Base-by-base conservation (phyloP, 2,113 vertebrate genomes). In the Boleophthalmus pectinirostris region DNA sequence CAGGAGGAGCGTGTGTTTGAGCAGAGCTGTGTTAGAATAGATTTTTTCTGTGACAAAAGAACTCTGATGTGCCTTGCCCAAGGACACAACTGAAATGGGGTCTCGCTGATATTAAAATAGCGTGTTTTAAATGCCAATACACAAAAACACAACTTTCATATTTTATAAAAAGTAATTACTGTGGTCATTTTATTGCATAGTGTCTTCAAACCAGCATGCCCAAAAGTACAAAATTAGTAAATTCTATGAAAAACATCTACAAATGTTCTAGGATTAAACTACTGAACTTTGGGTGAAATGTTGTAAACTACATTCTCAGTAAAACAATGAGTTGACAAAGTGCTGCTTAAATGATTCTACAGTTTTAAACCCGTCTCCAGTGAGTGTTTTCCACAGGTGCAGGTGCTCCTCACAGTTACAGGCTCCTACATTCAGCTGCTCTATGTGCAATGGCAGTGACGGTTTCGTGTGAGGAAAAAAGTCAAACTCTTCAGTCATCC, bases 151-250 rank as follows among this genome's bases (percentile, higher is more conserved):
- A 64, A 38, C 8, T 43, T 64, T 38, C 33, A 21, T 21, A 5
- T 65, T 71, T 72, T 57, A 70, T 45, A 49, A 73, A 73, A 54
- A 76, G 61, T 21, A 12, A 78, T 78, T 54, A 64, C 20, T 53
- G 1, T 12, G 16, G 10, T 64, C 23, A 33, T 78, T 66, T 46
- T 35, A 75, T 84, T 88, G 76, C 87, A 87, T 82, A 80, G 80
- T 71, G 2, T 11, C 46, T 57, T 45, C 0, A 65, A 73, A 67
- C 24, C 35, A 66, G 57, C 15, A 69, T 66, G 21, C 24, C 25
- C 1, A 66, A 77, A 83, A 84, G 80, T 56, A 79, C 71, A 18
- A 33, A 15, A 56, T 51, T 9, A 72, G 68, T 64, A 64, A 69
- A 75, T 0, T 0, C 47, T 51, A 58, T 58, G 5, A 58, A 57